These are phyloP conservation scores for Stegophylla sp. DNA, from an alignment of 2,888 invertebrate genomes.

Conservation along the genomic window DNA sequence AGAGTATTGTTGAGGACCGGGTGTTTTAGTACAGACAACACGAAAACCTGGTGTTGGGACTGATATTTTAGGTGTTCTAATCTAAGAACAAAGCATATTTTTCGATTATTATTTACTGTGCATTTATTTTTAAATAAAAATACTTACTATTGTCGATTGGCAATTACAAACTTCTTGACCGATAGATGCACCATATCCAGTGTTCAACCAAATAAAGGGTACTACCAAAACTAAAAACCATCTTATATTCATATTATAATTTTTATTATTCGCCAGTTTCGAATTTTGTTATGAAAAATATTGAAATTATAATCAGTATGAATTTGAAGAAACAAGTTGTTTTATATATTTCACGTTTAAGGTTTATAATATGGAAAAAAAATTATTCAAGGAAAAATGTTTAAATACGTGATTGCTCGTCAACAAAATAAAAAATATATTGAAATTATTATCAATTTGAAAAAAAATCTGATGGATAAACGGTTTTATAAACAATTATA, in stretches of 20 bases:
- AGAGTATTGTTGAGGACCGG: not conserved
- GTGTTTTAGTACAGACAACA: conserved; percentile 5
- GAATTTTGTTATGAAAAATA: not conserved
- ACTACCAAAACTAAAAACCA: not conserved
- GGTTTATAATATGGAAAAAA: not conserved
- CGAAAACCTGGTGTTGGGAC: not conserved
- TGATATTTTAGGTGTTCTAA: conserved; percentile 23
- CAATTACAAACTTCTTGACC: not conserved
- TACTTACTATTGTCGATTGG: not conserved
- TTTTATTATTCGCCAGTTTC: not conserved
- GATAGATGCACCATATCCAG: not conserved
- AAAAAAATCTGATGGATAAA: not conserved
- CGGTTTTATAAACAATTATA: not conserved
- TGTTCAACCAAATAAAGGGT: not conserved
- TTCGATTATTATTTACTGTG: not conserved
- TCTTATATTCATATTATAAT: not conserved
- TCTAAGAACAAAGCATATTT: not conserved
- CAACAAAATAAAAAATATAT: not conserved
- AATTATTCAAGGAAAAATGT: not conserved
- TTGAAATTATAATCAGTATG: not conserved
- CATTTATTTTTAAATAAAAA: not conserved
- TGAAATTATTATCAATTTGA: not conserved
- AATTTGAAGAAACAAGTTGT: not conserved
- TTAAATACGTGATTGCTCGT: conserved; percentile 25
- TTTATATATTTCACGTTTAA: conserved; percentile 26